These are phyloP conservation scores for Sigmodon hispidus DNA, from an alignment of 2,113 vertebrate species.

Conservation along the genomic window DNA sequence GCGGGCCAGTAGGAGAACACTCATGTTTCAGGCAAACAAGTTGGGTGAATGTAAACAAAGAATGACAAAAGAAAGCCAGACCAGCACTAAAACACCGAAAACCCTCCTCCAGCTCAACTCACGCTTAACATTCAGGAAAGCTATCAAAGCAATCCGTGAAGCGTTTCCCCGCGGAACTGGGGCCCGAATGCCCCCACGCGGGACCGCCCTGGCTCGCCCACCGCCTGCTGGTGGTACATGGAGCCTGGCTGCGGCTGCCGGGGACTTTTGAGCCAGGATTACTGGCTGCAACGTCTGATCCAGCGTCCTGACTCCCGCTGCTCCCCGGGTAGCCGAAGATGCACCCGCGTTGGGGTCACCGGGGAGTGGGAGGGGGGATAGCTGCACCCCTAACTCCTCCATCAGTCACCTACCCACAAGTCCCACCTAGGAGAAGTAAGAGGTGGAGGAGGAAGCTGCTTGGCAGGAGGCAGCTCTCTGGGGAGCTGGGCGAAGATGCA, in stretches of 20 bases:
- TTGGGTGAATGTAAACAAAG: slow-evolving; percentile 77
- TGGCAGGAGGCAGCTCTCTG: background rate
- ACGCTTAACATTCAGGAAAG: background rate
- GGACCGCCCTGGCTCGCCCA: slow-evolving; percentile 75
- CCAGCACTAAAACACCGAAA: background rate
- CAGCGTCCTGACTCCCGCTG: slow-evolving; percentile 74
- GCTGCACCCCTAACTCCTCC: slow-evolving; percentile 68
- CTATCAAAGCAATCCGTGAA: background rate
- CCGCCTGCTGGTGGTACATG: slow-evolving; percentile 24
- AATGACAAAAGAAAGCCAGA: slow-evolving; percentile 75
- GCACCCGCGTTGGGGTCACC: background rate
- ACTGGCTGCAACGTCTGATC: slow-evolving; percentile 55
- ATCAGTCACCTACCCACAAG: slow-evolving; percentile 65
- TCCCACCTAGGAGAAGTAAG: slow-evolving; percentile 66
- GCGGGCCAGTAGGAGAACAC: slow-evolving; percentile 54
- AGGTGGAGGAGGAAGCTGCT: slow-evolving; percentile 32
- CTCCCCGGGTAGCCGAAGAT: slow-evolving; percentile 49
- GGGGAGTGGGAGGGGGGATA: rapidly evolving
- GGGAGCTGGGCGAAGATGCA: background rate
- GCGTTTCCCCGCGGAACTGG: background rate
- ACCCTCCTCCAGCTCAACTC: slow-evolving; percentile 13
- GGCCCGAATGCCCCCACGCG: slow-evolving; percentile 59
- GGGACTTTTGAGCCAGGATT: slow-evolving; percentile 35
- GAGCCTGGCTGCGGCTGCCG: background rate
- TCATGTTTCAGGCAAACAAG: slow-evolving; percentile 74